phyloP scores from a whole-genome alignment of 2,797 vertebrate species.

The Iguana delicatissima region DNA sequence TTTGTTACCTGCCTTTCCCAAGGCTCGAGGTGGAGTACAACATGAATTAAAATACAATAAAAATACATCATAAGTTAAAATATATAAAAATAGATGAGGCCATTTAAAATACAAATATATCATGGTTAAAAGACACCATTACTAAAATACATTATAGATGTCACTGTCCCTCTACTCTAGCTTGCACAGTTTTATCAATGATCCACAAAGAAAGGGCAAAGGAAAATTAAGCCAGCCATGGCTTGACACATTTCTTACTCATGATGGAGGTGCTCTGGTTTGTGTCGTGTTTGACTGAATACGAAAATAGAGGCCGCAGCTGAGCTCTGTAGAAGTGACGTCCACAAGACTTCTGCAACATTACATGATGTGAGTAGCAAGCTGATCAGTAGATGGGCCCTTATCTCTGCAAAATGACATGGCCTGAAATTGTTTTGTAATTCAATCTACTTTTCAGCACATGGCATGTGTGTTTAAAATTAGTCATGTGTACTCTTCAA shows the following conservation, averaged over 20 bases:
- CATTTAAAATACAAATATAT: too few species aligned
- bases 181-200: neutral
- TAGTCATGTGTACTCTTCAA: neutral
- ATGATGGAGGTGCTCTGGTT: constrained; percentile 3
- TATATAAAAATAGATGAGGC: too few species aligned
- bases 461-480: neutral
- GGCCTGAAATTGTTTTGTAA: constrained; percentile 16
- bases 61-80: too few species aligned
- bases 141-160: too few species aligned
- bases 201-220: neutral
- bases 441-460: constrained; percentile 20
- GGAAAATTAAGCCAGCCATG: neutral
- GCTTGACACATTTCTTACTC: neutral
- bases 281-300: constrained; percentile 7
- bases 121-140: too few species aligned
- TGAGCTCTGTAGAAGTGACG: neutral
- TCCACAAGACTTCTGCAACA: neutral
- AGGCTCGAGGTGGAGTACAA: too few species aligned
- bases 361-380: neutral
- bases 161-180: neutral
- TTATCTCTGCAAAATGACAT: neutral
- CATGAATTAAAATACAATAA: too few species aligned
- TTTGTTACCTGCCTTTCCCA: too few species aligned
- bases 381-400: neutral
- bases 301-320: neutral